Base-by-base conservation (phyloP, 2,888 invertebrate species). In the Acrocera orbiculus region DNA sequence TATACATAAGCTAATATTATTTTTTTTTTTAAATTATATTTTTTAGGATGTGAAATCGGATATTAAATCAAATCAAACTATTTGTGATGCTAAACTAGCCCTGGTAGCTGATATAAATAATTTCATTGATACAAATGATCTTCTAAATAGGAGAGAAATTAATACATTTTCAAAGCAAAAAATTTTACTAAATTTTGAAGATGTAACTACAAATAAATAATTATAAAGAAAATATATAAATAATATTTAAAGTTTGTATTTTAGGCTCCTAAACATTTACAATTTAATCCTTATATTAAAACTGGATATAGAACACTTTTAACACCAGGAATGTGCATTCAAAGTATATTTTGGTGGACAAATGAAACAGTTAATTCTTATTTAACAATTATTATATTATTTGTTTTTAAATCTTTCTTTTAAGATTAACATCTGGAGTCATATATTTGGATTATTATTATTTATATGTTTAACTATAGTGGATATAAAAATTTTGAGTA, bases 271-370 rank as follows among this genome's bases (percentile, higher is more conserved):
- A 69, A 68, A 36, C 85, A 83, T 59, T 65, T 90, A 36, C 76
- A 81, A 56, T 82, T 82, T 49, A 92, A 92, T 61, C 81, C 80
- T 4, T 90, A 67, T 52, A 87, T 92, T 44, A 67, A 74, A 39
- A 69, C 73, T 44, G 92, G 92, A 9, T 92, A 92, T 56, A 69
- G 90, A 49, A 79, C 80, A 47, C 70, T 77, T 44, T 65, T 90
- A 33, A 76, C 79, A 5, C 78, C 80, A n/a, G 73, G 71, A 54
- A 63, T 86, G 46, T 89, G 89, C 52, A 63, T 87, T 56, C 83
- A 85, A 65, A 92, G 92, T 57, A 67, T 89, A 53, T 89, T 93
- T 63, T 82, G 87, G 77, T 87, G 90, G 87, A 92, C 86, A 36
- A 95, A 95, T 57, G 95, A 95, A 61, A 93, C 92, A 1, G 57